Conservation (phyloP, 2,797 vertebrate genomes). For the Knipowitschia caucasica region DNA sequence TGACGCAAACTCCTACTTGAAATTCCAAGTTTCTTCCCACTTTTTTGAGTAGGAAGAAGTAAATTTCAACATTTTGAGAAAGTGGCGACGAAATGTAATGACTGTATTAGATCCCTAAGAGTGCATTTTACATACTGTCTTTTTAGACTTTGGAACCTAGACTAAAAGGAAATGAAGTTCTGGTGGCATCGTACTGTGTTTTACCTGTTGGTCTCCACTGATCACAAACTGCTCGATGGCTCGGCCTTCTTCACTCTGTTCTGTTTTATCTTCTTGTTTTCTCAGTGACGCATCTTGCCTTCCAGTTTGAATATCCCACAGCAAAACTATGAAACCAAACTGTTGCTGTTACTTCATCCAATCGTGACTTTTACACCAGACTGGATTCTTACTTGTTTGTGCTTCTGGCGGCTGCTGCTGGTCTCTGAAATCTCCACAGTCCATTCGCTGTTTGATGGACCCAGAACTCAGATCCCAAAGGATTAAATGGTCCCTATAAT, state of each 20-base stretch:
- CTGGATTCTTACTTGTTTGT: conserved; percentile 13
- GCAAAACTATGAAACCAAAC: conserved; percentile 17
- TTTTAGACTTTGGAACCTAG: too few relatives aligned
- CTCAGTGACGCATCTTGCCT: conserved; percentile 48
- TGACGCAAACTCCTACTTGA: too few relatives aligned
- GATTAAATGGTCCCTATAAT: conserved; percentile 73
- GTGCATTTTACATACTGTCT: too few relatives aligned
- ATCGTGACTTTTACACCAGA: too few relatives aligned
- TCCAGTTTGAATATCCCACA: conserved; percentile 52
- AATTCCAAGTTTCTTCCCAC: too few relatives aligned
- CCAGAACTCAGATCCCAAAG: conserved; percentile 70
- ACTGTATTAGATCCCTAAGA: too few relatives aligned
- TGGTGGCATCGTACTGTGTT: not conserved
- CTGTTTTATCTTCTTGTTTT: conserved; percentile 45
- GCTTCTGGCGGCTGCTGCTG: conserved; percentile 14
- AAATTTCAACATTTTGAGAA: too few relatives aligned
- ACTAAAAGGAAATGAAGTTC: too few relatives aligned
- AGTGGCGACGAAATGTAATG: too few relatives aligned
- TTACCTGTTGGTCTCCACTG: conserved; percentile 67
- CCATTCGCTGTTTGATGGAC: conserved; percentile 66
- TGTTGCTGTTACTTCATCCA: not conserved
- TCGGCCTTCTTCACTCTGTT: conserved; percentile 58
- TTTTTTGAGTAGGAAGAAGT: too few relatives aligned
- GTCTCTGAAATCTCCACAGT: conserved; percentile 37
- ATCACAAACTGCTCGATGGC: conserved; percentile 65